Percentiles rank a stretch among this genome's conserved stretches.
These are phyloP conservation scores for Rhynchophorus ferrugineus DNA, from an alignment of 1,140 invertebrate genomes.

Conservation along the genomic window DNA sequence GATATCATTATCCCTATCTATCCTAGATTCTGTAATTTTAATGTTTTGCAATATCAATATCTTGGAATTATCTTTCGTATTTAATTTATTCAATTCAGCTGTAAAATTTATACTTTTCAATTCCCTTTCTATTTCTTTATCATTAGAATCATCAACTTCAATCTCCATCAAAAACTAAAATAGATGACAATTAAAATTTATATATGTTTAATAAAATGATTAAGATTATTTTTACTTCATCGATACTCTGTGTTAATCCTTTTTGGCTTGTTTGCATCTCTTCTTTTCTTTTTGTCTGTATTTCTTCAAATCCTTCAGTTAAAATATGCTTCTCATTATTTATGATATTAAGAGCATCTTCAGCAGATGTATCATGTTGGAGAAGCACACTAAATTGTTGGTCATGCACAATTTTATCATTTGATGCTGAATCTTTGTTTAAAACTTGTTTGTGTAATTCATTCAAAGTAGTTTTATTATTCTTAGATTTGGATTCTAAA, in stretches of 20 bases:
- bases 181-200: no score
- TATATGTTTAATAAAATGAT: no score
- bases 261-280: no score
- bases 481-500: no score
- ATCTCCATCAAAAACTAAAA: not conserved
- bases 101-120: constrained; percentile 15
- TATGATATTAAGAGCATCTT: not conserved
- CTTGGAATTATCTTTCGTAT: not conserved
- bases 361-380: not conserved
- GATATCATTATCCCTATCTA: not conserved
- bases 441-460: no score
- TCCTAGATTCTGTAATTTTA: constrained; percentile 8
- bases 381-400: no score
- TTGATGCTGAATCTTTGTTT: no score
- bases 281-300: no score
- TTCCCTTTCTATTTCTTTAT: constrained; percentile 12
- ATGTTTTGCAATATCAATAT: constrained; percentile 27
- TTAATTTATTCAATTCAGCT: not conserved
- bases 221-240: not conserved
- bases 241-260: no score
- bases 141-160: constrained; percentile 2
- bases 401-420: no score
- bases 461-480: no score
- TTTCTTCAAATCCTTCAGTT: not conserved
- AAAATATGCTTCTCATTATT: not conserved